A percentile compares a stretch with the other conserved stretches of the same genome.
These are phyloP conservation scores for Lucifuga dentata DNA, from an alignment of 2,113 vertebrate species.

Conservation along the genomic window DNA sequence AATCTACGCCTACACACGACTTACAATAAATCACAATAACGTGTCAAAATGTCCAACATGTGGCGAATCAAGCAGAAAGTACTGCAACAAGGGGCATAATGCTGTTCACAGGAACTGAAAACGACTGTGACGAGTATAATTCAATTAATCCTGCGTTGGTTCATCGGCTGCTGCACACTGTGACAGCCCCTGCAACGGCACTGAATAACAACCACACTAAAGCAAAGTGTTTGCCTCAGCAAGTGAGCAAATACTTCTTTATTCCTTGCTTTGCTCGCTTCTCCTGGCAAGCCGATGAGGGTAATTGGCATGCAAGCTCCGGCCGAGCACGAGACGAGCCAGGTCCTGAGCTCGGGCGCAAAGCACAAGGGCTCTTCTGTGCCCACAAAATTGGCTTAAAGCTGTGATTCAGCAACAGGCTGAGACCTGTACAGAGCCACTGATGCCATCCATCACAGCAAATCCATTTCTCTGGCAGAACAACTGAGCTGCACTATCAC, in stretches of 20 bases:
- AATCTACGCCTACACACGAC: slow-evolving; percentile 1
- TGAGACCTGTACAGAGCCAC: slow-evolving; percentile 49
- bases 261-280: slow-evolving; percentile 30
- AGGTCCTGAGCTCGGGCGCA: slow-evolving; percentile 53
- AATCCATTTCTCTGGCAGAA: slow-evolving; percentile 63
- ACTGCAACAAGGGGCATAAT: neutral
- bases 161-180: slow-evolving; percentile 10
- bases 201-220: slow-evolving; percentile 30
- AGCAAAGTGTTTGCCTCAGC: slow-evolving; percentile 44
- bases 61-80: slow-evolving; percentile 9
- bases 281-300: slow-evolving; percentile 40
- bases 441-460: slow-evolving; percentile 61
- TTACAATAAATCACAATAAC: slow-evolving; percentile 2
- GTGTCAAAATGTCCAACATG: slow-evolving; percentile 12
- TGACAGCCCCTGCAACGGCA: slow-evolving; percentile 7
- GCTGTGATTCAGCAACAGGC: slow-evolving; percentile 70
- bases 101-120: neutral
- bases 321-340: slow-evolving; percentile 52
- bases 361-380: slow-evolving; percentile 70
- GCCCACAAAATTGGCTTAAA: slow-evolving; percentile 65
- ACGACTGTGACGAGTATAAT: slow-evolving; percentile 12
- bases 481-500: slow-evolving; percentile 36
- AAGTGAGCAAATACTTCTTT: slow-evolving; percentile 48
- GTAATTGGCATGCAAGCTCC: slow-evolving; percentile 74
- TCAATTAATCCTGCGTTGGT: slow-evolving; percentile 20